These are phyloP conservation scores for Eueremaeus valkanovi DNA, from an alignment of 2,888 invertebrate species.

Conservation along the genomic window DNA sequence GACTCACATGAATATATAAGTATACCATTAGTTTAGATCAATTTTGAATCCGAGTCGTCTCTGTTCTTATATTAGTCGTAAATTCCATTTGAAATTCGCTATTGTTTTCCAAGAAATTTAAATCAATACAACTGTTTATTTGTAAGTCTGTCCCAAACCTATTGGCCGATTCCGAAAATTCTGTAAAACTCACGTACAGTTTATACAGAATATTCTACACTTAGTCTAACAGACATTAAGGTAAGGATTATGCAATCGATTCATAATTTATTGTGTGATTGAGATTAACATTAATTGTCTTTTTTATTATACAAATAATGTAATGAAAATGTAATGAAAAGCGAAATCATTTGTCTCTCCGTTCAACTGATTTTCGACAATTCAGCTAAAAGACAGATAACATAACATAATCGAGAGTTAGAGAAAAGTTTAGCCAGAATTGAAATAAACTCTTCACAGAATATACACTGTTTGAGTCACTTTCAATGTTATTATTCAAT, in stretches of 20 bases:
- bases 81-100: neutral
- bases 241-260: constrained; percentile 7
- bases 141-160: neutral
- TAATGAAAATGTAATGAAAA: too few species aligned
- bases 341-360: neutral
- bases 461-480: neutral
- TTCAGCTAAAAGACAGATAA: neutral
- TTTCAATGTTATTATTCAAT: neutral
- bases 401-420: neutral
- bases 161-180: neutral
- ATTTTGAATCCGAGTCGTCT: neutral
- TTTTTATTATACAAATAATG: too few species aligned
- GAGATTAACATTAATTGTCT: neutral
- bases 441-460: neutral
- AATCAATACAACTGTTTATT: constrained; percentile 14
- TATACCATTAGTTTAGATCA: neutral
- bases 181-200: neutral
- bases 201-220: too few species aligned
- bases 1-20: neutral
- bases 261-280: neutral
- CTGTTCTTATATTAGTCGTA: neutral
- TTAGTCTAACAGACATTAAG: neutral
- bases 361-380: too few species aligned
- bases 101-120: neutral
- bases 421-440: neutral